Conservation (phyloP, 1,140 invertebrate genomes). For the Drosophila prosaltans region DNA sequence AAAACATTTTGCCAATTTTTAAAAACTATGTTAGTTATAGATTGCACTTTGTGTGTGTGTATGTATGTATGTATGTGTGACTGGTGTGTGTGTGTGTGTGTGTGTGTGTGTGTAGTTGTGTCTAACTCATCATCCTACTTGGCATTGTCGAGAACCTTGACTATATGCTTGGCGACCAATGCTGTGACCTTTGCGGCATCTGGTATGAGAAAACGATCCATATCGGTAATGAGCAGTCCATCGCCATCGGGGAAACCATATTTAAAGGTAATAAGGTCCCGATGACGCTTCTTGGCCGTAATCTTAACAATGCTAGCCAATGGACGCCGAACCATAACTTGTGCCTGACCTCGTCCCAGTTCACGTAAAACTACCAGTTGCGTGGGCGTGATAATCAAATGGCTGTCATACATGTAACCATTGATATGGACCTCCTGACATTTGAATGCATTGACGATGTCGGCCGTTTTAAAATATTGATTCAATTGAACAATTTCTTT, state of each 20-base stretch:
- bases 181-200: conserved; percentile 94
- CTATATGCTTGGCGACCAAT: conserved; percentile 85
- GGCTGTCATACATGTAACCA: conserved; percentile 92
- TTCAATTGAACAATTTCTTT: conserved; percentile 88
- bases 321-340: conserved; percentile 92
- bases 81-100: conserved; percentile 1
- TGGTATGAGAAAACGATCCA: conserved; percentile 96
- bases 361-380: conserved; percentile 95
- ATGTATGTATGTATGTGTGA: conserved; percentile 15
- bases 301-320: conserved; percentile 97
- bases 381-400: conserved; percentile 93
- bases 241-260: conserved; percentile 81
- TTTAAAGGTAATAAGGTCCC: conserved; percentile 97
- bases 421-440: conserved; percentile 96
- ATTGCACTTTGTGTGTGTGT: conserved; percentile 44
- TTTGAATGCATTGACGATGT: conserved; percentile 92
- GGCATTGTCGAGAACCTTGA: conserved; percentile 77
- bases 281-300: conserved; percentile 96
- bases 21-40: conserved; percentile 43
- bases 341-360: conserved; percentile 89
- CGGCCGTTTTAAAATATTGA: conserved; percentile 92
- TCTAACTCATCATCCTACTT: conserved; percentile 40
- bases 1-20: conserved; percentile 60
- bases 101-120: conserved; percentile 27
- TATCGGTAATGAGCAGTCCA: conserved; percentile 86